phyloP scores from a whole-genome alignment of 2,113 vertebrate species.

The Alethe diademata region DNA sequence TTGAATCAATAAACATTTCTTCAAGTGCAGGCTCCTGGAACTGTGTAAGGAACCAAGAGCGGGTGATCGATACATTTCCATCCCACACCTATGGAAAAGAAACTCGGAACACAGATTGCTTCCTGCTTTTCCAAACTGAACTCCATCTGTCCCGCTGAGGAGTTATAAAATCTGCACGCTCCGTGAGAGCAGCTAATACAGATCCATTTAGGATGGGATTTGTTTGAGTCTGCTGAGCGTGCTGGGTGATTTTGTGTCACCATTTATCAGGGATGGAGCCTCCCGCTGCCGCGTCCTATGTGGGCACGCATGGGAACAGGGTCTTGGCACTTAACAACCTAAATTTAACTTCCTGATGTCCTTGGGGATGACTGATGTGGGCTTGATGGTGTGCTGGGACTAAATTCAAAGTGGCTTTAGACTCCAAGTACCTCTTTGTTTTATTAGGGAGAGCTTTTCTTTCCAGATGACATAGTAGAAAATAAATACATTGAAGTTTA shows the following conservation, averaged over 20 bases:
- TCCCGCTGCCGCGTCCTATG: not conserved
- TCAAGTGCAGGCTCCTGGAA: not conserved
- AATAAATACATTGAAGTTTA: not conserved
- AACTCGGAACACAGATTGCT: slow-evolving; percentile 9
- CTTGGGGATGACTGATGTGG: not conserved
- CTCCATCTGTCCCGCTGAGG: slow-evolving; percentile 27
- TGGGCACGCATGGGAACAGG: not conserved
- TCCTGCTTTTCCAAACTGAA: slow-evolving; percentile 17
- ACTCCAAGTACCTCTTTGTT: not conserved
- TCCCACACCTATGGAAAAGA: slow-evolving; percentile 22
- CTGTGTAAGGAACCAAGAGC: not conserved
- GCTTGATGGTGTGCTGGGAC: not conserved
- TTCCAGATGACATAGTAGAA: not conserved
- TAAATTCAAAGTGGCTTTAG: not conserved
- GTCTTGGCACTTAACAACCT: not conserved
- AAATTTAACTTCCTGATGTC: not conserved
- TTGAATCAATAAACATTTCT: not conserved
- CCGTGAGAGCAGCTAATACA: not conserved
- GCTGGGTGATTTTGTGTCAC: not conserved
- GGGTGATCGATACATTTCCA: not conserved
- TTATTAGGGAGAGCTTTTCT: not conserved
- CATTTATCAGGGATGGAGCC: not conserved
- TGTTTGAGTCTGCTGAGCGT: not conserved
- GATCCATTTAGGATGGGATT: not conserved
- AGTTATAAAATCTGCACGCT: not conserved